A percentile compares a stretch with the other conserved stretches of the same genome.
phyloP scores from a whole-genome alignment of 2,888 invertebrate genomes.

The Drosophila subquinaria region DNA sequence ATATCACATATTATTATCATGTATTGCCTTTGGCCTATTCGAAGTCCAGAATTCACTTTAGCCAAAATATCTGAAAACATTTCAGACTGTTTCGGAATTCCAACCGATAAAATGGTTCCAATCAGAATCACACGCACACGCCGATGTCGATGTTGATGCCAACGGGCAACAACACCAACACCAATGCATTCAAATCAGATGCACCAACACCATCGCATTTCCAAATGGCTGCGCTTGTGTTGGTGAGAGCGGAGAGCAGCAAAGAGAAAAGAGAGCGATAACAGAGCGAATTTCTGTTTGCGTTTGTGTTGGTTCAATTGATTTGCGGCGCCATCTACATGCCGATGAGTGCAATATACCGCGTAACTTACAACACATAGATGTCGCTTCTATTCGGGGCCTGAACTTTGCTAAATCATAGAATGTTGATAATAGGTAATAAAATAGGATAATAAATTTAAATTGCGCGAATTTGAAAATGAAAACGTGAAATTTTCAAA shows the following conservation, averaged over 20 bases:
- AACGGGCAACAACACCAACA: slow-evolving; percentile 26
- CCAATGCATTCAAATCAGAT: slow-evolving; percentile 65
- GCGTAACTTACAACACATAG: slow-evolving; percentile 50
- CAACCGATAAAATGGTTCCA: slow-evolving; percentile 58
- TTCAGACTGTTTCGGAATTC: slow-evolving; percentile 60
- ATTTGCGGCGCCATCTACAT: slow-evolving; percentile 58
- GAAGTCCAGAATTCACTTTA: slow-evolving; percentile 11
- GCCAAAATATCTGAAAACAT: slow-evolving; percentile 13
- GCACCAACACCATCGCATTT: slow-evolving; percentile 57
- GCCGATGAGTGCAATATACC: slow-evolving; percentile 23
- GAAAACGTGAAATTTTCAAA: too few relatives aligned
- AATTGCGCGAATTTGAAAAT: too few relatives aligned
- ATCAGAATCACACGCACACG: slow-evolving; percentile 50
- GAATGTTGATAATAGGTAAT: too few relatives aligned
- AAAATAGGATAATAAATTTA: too few relatives aligned
- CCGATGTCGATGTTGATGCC: slow-evolving; percentile 21
- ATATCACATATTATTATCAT: too few relatives aligned
- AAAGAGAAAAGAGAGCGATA: slow-evolving; percentile 41
- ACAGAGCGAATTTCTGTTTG: slow-evolving; percentile 8
- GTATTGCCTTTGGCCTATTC: neutral
- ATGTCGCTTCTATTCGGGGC: slow-evolving; percentile 57
- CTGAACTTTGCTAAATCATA: too few relatives aligned
- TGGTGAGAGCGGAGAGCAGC: slow-evolving; percentile 48
- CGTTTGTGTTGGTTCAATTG: slow-evolving; percentile 10
- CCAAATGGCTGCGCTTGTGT: slow-evolving; percentile 44